Evolutionary conservation across 2,113 vertebrate species (phyloP), one percentile per base, ranked within the genome.

Genomic region (Reinhardtius hippoglossoides): DNA sequence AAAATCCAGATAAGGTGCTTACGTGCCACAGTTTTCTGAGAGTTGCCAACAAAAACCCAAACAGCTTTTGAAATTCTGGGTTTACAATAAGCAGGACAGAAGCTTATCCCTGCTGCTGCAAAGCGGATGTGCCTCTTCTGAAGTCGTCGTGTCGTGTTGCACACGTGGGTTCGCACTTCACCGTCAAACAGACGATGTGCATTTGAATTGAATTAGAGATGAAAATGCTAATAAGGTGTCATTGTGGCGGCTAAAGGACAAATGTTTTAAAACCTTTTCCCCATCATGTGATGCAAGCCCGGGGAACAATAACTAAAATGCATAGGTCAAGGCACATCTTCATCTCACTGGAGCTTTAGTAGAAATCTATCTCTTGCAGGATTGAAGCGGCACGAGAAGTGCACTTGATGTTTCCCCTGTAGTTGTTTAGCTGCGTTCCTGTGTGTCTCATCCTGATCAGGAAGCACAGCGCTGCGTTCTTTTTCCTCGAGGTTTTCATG

Each of bases 291-390:
- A 60, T 4, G 70, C 15, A 58, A 50, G 72, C 40, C 56, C 46
- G 48, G 48, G 31, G 70, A 71, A 46, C 52, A 77, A 74, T 74
- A 64, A 61, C 52, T 58, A 15, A 46, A 31, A 64, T 75, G 40
- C 20, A 4, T 13, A 85, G 83, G 80, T 85, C 80, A 78, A 56
- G 20, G 26, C 13, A 75, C 58, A 40, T 48, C 40, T 83, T 78
- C 60, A 57, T 67, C 65, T 65, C 67, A 77, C 82, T 69, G 67
- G 60, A 74, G 58, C 75, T 80, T 74, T 69, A 82, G 80, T 78
- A 80, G 50, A 68, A 85, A 37, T 76, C 70, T 35, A 75, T 75
- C 76, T 37, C 57, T 60, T 58, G 56, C 54, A 50, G 21, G 48
- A 67, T 55, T 72, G 54, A 59, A 63, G 23, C 62, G 23, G 35